These are phyloP conservation scores for Trissolcus basalis DNA, from an alignment of 1,140 invertebrate genomes.

Conservation along the genomic window DNA sequence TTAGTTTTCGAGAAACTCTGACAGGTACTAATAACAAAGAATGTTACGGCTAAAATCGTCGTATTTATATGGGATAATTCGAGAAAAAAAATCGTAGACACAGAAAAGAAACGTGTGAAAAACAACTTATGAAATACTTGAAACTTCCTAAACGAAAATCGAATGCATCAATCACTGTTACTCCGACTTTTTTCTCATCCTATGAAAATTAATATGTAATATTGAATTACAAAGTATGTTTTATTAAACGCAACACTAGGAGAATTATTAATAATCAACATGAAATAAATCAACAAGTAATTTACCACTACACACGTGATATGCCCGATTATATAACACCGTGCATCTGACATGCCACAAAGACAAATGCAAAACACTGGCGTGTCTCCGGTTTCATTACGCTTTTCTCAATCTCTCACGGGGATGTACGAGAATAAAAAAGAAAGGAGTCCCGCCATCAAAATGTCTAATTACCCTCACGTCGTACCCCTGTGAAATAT, in stretches of 20 bases:
- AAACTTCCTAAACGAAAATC: conserved; percentile 3
- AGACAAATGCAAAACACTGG: conserved; percentile 4
- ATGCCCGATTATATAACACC: conserved; percentile 4
- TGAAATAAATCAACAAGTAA: conserved; percentile 23
- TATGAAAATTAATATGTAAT: conserved; percentile 19
- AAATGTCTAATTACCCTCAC: conserved; percentile 32
- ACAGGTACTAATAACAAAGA: too few species aligned
- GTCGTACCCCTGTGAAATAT: conserved; percentile 36
- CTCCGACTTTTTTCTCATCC: background rate
- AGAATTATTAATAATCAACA: conserved; percentile 23
- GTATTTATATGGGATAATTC: conserved; percentile 5
- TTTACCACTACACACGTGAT: conserved; percentile 13
- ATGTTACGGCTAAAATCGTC: too few species aligned
- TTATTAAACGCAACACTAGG: conserved; percentile 16
- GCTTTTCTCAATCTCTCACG: too few species aligned
- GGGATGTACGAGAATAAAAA: background rate
- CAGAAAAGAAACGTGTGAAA: too few species aligned
- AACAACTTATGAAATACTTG: background rate
- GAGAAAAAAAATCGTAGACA: too few species aligned
- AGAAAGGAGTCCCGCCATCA: background rate
- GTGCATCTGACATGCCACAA: conserved; percentile 8
- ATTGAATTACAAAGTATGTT: conserved; percentile 17
- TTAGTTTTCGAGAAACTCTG: background rate
- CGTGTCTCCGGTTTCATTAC: too few species aligned
- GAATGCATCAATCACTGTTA: background rate